Conservation (phyloP, 2,797 vertebrate species). For the Bradypodion pumilum region DNA sequence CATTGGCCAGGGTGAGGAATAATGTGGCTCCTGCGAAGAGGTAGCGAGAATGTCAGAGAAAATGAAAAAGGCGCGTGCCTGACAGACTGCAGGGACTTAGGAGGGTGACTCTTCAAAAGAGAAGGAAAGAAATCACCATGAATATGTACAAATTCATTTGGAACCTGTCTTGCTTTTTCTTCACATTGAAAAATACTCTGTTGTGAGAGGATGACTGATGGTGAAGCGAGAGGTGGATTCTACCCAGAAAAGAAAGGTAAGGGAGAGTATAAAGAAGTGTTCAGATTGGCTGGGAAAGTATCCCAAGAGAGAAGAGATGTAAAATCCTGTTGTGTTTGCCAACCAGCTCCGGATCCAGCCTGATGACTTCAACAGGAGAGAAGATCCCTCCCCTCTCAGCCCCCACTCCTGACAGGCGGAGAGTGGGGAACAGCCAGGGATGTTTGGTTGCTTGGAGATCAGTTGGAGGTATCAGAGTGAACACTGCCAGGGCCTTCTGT, state of each 20-base stretch:
- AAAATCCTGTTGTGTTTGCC: conserved; percentile 79
- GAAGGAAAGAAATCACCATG: conserved; percentile 63
- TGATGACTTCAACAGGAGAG: conserved; percentile 77
- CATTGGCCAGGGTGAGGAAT: background rate
- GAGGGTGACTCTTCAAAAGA: conserved; percentile 81
- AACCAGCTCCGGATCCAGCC: conserved; percentile 80
- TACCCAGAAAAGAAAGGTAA: conserved; percentile 81
- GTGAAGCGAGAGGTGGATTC: conserved; percentile 74
- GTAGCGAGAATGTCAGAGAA: conserved; percentile 77
- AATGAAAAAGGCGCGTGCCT: conserved; percentile 67
- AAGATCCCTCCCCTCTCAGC: conserved; percentile 72
- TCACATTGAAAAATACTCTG: conserved; percentile 78
- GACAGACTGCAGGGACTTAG: conserved; percentile 72
- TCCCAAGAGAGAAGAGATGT: conserved; percentile 79
- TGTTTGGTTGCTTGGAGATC: conserved; percentile 84
- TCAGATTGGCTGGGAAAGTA: conserved; percentile 79
- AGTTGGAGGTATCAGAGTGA: conserved; percentile 99
- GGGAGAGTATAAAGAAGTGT: conserved; percentile 84
- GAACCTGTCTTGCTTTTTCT: conserved; percentile 53
- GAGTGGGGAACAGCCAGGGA: conserved; percentile 75
- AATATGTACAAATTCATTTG: conserved; percentile 80
- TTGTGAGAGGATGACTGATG: conserved; percentile 58
- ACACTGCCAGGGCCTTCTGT: conserved; percentile 99
- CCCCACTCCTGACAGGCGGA: conserved; percentile 60
- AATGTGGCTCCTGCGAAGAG: conserved; percentile 76